A percentile compares a stretch with the other conserved stretches of the same genome.
phyloP scores from a whole-genome alignment of 2,113 vertebrate genomes.

The Malurus alboscapulatus region DNA sequence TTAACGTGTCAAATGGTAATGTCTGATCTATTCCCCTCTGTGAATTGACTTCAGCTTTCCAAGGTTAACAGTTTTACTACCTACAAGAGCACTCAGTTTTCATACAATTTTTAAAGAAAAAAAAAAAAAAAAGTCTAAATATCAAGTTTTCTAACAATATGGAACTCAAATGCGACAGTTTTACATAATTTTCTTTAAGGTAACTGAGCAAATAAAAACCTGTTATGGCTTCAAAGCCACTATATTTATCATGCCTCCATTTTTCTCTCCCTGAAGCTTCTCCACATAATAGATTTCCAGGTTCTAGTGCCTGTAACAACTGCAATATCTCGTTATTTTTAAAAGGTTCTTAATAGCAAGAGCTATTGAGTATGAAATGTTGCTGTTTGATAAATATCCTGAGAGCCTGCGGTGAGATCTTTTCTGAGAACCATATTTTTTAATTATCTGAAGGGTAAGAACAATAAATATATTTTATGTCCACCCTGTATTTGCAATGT shows the following conservation, averaged over 20 bases:
- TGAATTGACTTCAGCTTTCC: background rate
- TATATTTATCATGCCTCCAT: background rate
- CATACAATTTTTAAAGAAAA: background rate
- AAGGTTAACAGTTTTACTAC: background rate
- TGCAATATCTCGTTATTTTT: background rate
- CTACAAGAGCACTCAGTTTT: background rate
- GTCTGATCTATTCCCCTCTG: background rate
- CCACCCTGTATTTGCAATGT: background rate
- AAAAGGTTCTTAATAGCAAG: background rate
- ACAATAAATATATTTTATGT: background rate
- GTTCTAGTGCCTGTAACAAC: background rate
- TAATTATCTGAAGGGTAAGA: background rate
- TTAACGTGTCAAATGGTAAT: background rate
- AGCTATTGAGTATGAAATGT: background rate
- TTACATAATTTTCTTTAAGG: background rate
- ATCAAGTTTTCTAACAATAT: background rate
- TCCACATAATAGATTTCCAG: background rate
- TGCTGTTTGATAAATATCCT: background rate
- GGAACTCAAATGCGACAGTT: background rate
- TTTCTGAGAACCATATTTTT: background rate
- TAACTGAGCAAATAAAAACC: background rate
- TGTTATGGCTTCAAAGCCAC: background rate
- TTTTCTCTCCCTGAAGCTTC: background rate
- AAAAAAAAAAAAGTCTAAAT: background rate
- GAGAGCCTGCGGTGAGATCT: background rate